Conservation (phyloP, 92 coral and sea anemone species). For the Paragorgia papillata region DNA sequence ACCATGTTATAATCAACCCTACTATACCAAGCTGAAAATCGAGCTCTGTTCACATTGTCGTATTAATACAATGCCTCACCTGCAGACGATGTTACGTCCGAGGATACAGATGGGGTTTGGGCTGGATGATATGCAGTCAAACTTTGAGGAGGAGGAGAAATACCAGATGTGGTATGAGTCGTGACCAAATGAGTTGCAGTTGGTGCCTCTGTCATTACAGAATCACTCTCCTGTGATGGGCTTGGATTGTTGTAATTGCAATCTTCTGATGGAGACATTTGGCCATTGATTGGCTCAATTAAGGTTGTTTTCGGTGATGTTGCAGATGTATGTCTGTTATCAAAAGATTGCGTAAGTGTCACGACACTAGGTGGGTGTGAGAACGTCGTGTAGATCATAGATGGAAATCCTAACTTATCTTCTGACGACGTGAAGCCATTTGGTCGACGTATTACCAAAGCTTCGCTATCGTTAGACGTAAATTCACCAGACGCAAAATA, state of each 20-base stretch:
- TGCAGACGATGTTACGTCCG: slow-evolving; percentile 10
- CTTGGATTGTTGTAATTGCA: background rate
- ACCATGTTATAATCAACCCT: no score
- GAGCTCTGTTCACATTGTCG: no score
- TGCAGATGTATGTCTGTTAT: slow-evolving; percentile 11
- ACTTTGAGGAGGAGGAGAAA: slow-evolving; percentile 10
- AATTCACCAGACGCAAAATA: slow-evolving; percentile 21
- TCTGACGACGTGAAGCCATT: slow-evolving; percentile 34
- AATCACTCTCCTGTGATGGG: background rate
- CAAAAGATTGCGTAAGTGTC: slow-evolving; percentile 18
- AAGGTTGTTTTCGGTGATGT: slow-evolving; percentile 41
- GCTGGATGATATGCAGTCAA: background rate
- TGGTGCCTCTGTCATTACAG: background rate
- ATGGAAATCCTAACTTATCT: slow-evolving; percentile 38
- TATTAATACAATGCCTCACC: no score
- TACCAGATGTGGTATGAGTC: background rate
- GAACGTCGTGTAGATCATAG: slow-evolving; percentile 42
- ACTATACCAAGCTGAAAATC: no score
- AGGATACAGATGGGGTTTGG: background rate
- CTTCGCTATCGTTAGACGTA: slow-evolving; percentile 1
- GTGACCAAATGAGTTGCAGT: background rate
- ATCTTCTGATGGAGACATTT: slow-evolving; percentile 29
- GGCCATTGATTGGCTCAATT: slow-evolving; percentile 36
- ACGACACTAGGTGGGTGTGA: slow-evolving; percentile 29
- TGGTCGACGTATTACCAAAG: slow-evolving; percentile 10